Conservation (phyloP, 2,797 vertebrate species). For the Sardinella longiceps region DNA sequence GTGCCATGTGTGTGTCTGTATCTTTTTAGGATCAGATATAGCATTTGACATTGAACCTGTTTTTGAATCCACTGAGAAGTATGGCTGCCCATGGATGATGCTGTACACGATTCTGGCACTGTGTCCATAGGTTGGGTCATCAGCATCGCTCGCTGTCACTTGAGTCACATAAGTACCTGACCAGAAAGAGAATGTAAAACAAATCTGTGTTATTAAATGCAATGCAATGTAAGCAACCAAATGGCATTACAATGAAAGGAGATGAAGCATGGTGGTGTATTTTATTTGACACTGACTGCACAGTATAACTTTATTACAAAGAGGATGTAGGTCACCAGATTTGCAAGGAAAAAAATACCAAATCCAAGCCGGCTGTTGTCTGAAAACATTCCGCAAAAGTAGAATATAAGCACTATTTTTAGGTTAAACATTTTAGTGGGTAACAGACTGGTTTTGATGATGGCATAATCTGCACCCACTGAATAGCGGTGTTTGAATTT, state of each 20-base stretch:
- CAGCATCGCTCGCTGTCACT: constrained; percentile 90
- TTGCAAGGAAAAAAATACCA: neutral
- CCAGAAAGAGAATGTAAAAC: constrained; percentile 30
- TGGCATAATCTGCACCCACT: constrained; percentile 20
- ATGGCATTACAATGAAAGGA: neutral
- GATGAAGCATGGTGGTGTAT: neutral
- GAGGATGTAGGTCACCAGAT: constrained; percentile 10
- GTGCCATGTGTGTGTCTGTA: neutral
- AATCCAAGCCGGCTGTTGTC: neutral
- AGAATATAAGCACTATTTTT: constrained; percentile 22
- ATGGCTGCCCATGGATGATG: constrained; percentile 91
- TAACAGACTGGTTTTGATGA: constrained; percentile 23
- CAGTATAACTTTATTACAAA: neutral
- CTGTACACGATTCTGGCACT: constrained; percentile 93
- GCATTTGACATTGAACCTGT: constrained; percentile 76
- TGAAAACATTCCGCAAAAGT: constrained; percentile 12
- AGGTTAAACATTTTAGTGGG: constrained; percentile 23
- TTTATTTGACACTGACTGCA: neutral
- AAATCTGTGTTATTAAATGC: neutral
- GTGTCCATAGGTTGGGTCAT: constrained; percentile 93
- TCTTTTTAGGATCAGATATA: neutral
- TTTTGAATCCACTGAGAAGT: constrained; percentile 94
- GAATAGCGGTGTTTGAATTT: constrained; percentile 36
- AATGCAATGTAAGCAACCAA: neutral
- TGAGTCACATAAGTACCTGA: constrained; percentile 90